Evolutionary conservation across 2,797 vertebrate species (phyloP), one percentile per base, ranked within the genome.

Genomic region (Pseudochirops corinnae): DNA sequence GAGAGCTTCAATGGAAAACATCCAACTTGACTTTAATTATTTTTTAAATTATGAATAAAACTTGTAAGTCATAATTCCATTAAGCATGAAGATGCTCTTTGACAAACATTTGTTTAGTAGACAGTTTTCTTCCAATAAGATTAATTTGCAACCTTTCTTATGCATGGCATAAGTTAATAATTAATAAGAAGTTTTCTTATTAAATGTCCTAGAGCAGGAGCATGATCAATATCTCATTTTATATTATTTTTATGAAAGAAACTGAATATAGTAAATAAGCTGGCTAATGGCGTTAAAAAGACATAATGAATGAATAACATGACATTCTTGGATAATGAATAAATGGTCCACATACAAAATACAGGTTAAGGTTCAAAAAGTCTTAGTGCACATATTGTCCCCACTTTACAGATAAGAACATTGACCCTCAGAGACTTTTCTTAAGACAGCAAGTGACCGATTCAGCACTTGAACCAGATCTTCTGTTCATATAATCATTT

Each of bases 121-220:
- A 94, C 10, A 93, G n/a, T 56, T 7, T 60, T 26, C 28, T 93
- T 92, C 53, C 62, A 52, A 53, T 21, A 96, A 96, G 96, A 96
- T 62, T 0, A 31, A 16, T 67, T 92, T 39, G 5, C 53, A 95
- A 16, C 62, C 0, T 92, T 56, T 67, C 12, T 67, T 24, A 56
- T 90, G 14, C 3, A 39, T 62, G 24, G 21, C 13, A 26, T 24
- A 55, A 2, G 21, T 50, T 74, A 33, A 33, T 58, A 56, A 56
- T 91, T 60, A 90, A 96, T 2, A 52, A 90, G 3, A 90, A 90
- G 4, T 12, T 4, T 62, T 94, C 31, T 82, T 93, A 3, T 92
- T 82, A 92, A 94, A 91, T 91, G 58, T 21, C 18, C 33, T 55
- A 62, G 9, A 91, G 5, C 26, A 53, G 50, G 90, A 91, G 11